Evolutionary conservation across 2,113 vertebrate species (phyloP), one percentile per base, ranked within the genome.

Genomic region (Dasyurus viverrinus): DNA sequence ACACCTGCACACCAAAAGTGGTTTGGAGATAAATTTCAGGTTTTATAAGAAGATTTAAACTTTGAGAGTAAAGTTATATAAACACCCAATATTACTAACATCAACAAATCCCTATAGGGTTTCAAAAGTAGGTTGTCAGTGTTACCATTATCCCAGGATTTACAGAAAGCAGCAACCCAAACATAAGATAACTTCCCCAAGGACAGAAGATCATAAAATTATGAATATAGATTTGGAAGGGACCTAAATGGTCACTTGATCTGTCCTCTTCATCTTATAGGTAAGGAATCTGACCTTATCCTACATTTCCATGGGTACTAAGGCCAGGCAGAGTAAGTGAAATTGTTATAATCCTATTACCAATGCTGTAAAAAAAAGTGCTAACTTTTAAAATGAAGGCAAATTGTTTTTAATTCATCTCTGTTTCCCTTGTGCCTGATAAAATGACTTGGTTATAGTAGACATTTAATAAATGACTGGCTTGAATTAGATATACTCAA

Each of bases 321-420:
- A 68, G 60, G 30, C 12, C 30, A 68, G 12, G 60, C 11, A 68
- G 55, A 92, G 3, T 46, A 96, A 93, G 76, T 19, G 60, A 95
- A 95, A 95, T 22, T 92, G n/a, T 92, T 96, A 94, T 92, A 97
- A 94, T 91, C 92, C 95, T 90, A 54, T 60, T 92, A 42, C 92
- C 42, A 52, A 48, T 92, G 9, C 22, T 95, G 94, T 89, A 30
- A 93, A 50, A 55, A 92, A 48, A 48, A 48, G 93, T 0, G 12
- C 93, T 92, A 19, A 54, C 10, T 92, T 57, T 95, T 94, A 50
- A 76, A 95, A 60, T 46, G 53, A 92, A 96, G 92, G 96, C 23
- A 76, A 91, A 22, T 27, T 90, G 53, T 11, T 91, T 84, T 42
- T 42, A 84, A n/a, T 84, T 84, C 16, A 19, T 84, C n/a, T 84